Base-by-base conservation (phyloP, 2,888 invertebrate genomes). In the Tipula unca region DNA sequence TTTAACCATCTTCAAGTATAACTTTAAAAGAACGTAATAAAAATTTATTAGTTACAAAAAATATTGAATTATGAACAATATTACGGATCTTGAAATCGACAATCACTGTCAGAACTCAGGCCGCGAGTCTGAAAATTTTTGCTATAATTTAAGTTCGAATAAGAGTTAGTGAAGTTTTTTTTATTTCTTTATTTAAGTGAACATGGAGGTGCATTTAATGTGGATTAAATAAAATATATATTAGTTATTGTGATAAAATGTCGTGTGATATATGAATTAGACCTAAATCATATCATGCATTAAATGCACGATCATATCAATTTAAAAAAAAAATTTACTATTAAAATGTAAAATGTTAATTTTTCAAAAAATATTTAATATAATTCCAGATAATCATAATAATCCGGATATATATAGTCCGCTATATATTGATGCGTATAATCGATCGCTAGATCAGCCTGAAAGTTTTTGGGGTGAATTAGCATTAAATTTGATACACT, bases 401-500 rank as follows among this genome's bases (percentile, higher is more conserved):
- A 83, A 87, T 0, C n/a, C 82, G 4, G 89, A 90, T 54, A 87
- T 88, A 1, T 89, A 91, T 86, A 91, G 91, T 88, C 90, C 91
- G 8, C 89, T 92, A 87, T 96, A 95, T 88, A 92, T 94, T 87
- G 93, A 94, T 85, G 93, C 93, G 0, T 94, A 94, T 88, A 91
- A 92, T 6, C 92, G 93, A 86, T 96, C 97, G 0, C 89, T 97
- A 86, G 92, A 95, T 87, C 93, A 95, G 87, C 97, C 97, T 0
- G 95, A 95, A 87, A 94, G 94, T 69, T 98, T 97, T 91, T 98
- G 97, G 97, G 93, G 93, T 0, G 95, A 96, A 88, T 93, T 96
- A n/a, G 97, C 94, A 0, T 88, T 89, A 5, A 89, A 89, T 85
- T 92, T 93, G 86, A 91, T 98, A 14, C 93, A 94, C 85, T 98